A percentile compares a stretch with the other conserved stretches of the same genome.
Conservation (phyloP, 2,113 vertebrate species). For the Glareola pratincola region DNA sequence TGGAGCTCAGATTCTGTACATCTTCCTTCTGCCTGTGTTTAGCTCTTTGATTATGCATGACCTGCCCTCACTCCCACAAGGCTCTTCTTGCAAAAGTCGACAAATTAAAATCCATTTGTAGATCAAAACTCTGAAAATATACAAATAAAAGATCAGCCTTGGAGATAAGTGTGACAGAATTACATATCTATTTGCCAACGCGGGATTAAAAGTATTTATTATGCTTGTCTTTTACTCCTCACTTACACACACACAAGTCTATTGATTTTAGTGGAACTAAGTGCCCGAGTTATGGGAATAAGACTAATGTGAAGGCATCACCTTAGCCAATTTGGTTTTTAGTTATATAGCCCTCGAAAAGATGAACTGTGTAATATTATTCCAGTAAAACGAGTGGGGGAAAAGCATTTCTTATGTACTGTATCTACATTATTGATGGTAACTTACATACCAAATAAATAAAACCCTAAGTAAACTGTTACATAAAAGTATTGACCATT, state of each 20-base stretch:
- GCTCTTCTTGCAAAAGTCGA: conserved; percentile 14
- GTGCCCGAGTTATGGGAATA: conserved; percentile 37
- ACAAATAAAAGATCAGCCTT: conserved; percentile 36
- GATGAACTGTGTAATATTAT: background rate
- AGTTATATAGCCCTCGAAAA: background rate
- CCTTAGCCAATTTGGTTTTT: background rate
- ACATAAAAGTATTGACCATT: conserved; percentile 32
- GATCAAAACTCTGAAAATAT: conserved; percentile 49
- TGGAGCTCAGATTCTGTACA: background rate
- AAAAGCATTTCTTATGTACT: background rate
- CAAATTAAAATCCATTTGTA: conserved; percentile 65
- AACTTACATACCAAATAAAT: conserved; percentile 33
- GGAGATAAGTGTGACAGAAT: conserved; percentile 38
- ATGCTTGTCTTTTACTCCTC: conserved; percentile 37
- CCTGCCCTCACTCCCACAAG: conserved; percentile 7
- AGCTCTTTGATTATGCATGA: conserved; percentile 30
- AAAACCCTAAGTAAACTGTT: conserved; percentile 24
- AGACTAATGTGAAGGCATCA: conserved; percentile 3
- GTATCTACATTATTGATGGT: conserved; percentile 23
- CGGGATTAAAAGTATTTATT: conserved; percentile 46
- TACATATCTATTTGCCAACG: conserved; percentile 12
- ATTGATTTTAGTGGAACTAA: conserved; percentile 52
- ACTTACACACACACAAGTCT: background rate
- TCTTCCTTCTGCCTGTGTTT: conserved; percentile 3
- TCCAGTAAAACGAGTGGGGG: background rate